Percentiles rank a stretch among this genome's conserved stretches.
Evolutionary conservation across 2,797 vertebrate species (phyloP).

Genomic region (Cuculus canorus): DNA sequence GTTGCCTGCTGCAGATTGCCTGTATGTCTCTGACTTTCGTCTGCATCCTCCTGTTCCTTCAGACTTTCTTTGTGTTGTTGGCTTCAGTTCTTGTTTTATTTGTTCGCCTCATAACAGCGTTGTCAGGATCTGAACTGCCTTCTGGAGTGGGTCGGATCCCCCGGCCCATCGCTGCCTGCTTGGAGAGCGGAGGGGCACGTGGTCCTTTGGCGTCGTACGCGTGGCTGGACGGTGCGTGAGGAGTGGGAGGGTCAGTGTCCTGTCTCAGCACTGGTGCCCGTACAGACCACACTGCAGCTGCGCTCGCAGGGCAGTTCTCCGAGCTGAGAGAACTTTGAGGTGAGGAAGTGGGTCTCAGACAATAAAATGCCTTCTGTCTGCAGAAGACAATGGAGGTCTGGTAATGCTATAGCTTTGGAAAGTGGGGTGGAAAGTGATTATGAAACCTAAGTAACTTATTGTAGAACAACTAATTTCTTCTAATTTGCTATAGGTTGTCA

Average conservation of each 20-base stretch:
- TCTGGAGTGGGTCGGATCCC: not conserved
- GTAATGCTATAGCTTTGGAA: conserved; percentile 25
- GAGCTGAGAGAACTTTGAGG: not conserved
- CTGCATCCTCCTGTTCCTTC: not conserved
- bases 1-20: not conserved
- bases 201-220: not conserved
- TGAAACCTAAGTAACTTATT: conserved; percentile 30
- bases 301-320: not conserved
- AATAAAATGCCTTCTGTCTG: conserved; percentile 12
- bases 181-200: fast-evolving
- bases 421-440: conserved; percentile 20
- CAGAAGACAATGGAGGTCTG: not conserved
- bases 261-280: not conserved
- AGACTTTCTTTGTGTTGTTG: conserved; percentile 37
- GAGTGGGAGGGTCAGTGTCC: not conserved
- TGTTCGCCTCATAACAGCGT: not conserved
- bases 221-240: not conserved
- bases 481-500: conserved; percentile 13
- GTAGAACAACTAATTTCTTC: conserved; percentile 40
- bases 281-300: not conserved
- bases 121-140: conserved; percentile 11
- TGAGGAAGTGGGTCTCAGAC: not conserved
- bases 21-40: not conserved
- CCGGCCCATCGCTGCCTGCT: not conserved
- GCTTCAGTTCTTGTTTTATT: conserved; percentile 13